Conservation (phyloP, 2,888 invertebrate species). For the Plemyria rubiginata region DNA sequence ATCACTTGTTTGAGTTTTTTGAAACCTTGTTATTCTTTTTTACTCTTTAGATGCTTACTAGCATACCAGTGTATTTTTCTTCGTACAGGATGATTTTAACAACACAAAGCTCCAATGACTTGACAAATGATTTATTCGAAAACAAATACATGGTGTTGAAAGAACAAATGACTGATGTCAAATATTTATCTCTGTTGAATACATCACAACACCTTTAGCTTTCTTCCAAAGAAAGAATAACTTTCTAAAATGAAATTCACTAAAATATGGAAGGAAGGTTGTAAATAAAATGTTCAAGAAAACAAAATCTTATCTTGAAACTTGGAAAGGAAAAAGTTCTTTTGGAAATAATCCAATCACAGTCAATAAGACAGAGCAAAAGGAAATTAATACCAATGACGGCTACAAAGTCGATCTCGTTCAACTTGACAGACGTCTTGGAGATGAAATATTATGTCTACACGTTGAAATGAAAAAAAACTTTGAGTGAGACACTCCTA, state of each 20-base stretch:
- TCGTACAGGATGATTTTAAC: constrained; percentile 18
- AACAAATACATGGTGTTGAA: constrained; percentile 60
- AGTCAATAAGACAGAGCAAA: constrained; percentile 71
- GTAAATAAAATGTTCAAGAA: constrained; percentile 43
- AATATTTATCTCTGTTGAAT: constrained; percentile 63
- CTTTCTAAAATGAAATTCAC: constrained; percentile 26
- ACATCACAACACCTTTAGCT: constrained; percentile 55
- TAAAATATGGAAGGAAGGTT: constrained; percentile 21
- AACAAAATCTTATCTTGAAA: constrained; percentile 62
- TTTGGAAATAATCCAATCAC: constrained; percentile 78
- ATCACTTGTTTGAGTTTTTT: constrained; percentile 64
- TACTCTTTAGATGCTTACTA: background rate
- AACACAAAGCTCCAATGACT: constrained; percentile 47
- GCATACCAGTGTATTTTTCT: constrained; percentile 2
- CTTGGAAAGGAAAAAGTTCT: constrained; percentile 64
- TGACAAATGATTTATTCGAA: constrained; percentile 65
- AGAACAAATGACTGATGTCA: constrained; percentile 70
- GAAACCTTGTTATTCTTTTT: constrained; percentile 5
- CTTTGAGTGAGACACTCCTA: constrained; percentile 34
- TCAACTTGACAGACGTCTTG: constrained; percentile 71
- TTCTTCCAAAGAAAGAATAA: constrained; percentile 18
- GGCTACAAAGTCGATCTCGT: constrained; percentile 73
- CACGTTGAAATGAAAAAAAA: constrained; percentile 37
- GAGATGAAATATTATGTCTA: constrained; percentile 62
- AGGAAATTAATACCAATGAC: constrained; percentile 75